Percentiles rank a stretch among this genome's conserved stretches.
These are phyloP conservation scores for Bos taurus DNA, from an alignment of 2,113 vertebrate genomes.

Conservation along the genomic window DNA sequence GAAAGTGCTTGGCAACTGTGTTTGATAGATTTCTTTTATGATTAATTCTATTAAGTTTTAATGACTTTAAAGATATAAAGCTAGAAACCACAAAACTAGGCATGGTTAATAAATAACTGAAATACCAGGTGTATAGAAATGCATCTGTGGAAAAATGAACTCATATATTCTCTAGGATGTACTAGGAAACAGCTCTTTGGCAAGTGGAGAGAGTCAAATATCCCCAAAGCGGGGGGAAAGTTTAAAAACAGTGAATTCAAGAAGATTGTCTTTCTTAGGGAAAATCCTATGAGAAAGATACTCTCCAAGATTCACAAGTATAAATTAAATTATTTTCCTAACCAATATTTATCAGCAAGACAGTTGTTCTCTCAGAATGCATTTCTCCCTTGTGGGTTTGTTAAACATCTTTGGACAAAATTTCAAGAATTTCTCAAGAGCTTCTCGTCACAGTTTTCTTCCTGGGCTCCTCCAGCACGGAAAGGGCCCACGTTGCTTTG, in stretches of 20 bases:
- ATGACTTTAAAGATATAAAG: constrained; percentile 68
- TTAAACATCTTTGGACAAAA: neutral
- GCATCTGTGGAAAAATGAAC: constrained; percentile 51
- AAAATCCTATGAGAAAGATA: neutral
- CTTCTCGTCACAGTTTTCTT: neutral
- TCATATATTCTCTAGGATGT: constrained; percentile 28
- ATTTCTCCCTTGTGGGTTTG: neutral
- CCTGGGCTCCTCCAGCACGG: rapidly evolving
- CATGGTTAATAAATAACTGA: constrained; percentile 60
- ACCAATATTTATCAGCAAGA: neutral
- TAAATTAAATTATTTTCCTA: neutral
- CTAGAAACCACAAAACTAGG: constrained; percentile 58
- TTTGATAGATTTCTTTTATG: constrained; percentile 72
- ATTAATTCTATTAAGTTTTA: constrained; percentile 74
- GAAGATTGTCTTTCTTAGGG: neutral
- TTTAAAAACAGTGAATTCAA: neutral
- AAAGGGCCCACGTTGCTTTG: neutral
- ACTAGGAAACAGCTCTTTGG: constrained; percentile 37
- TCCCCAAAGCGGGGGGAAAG: neutral
- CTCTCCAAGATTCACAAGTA: neutral
- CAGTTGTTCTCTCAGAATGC: neutral
- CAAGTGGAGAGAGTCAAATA: neutral
- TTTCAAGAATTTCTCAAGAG: neutral
- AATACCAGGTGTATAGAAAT: constrained; percentile 49
- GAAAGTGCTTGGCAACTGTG: constrained; percentile 45